A percentile compares a stretch with the other conserved stretches of the same genome.
phyloP scores from a whole-genome alignment of 1,140 invertebrate genomes.

The Tigriopus japonicus region DNA sequence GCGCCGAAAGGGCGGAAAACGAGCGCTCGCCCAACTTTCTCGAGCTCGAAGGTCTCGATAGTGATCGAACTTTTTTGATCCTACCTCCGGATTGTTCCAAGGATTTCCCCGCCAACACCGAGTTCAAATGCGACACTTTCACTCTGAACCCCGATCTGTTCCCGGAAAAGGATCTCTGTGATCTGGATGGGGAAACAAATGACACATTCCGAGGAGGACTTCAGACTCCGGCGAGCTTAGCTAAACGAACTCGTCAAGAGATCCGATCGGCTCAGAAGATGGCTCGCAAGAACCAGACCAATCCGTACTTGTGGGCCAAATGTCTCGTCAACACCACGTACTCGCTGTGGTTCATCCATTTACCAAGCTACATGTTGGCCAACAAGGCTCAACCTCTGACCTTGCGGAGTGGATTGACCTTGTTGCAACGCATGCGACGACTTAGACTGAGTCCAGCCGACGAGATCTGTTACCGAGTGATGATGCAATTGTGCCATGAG shows the following conservation, averaged over 20 bases:
- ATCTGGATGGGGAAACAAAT: constrained; percentile 6
- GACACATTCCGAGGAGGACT: constrained; percentile 20
- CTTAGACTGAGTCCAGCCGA: constrained; percentile 55
- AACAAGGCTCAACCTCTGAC: neutral
- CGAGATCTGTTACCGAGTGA: constrained; percentile 90
- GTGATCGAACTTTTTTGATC: constrained; percentile 85
- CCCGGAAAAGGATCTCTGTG: neutral
- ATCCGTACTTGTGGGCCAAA: constrained; percentile 73
- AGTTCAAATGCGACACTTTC: constrained; percentile 25
- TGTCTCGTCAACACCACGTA: constrained; percentile 68
- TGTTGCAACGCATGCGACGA: constrained; percentile 1
- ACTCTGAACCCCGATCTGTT: constrained; percentile 12
- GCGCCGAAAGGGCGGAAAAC: constrained; percentile 42
- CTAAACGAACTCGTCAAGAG: constrained; percentile 80
- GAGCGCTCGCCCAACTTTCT: constrained; percentile 9
- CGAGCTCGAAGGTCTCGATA: constrained; percentile 36
- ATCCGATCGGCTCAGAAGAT: constrained; percentile 61
- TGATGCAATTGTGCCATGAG: constrained; percentile 95
- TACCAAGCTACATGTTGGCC: constrained; percentile 49
- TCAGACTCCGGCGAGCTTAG: constrained; percentile 55
- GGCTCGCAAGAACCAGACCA: constrained; percentile 34
- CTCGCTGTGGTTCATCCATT: constrained; percentile 91
- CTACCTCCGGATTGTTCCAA: constrained; percentile 63
- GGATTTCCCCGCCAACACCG: constrained; percentile 17
- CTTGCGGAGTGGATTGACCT: neutral